Conservation (phyloP, 1,140 invertebrate species). For the Sarcophaga peregrina region DNA sequence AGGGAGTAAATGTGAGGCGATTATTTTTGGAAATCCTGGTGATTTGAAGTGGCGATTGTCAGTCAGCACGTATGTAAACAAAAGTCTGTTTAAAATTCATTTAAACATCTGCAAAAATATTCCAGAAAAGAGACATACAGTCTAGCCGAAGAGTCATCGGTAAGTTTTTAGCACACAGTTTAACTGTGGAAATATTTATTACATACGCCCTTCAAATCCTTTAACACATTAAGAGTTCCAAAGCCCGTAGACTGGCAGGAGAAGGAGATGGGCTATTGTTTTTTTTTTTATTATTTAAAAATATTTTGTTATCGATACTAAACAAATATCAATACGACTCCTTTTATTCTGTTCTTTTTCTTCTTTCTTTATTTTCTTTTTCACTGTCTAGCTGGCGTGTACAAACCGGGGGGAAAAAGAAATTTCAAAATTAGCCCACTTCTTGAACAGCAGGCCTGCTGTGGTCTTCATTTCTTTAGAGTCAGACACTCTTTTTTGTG, state of each 20-base stretch:
- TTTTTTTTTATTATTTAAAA: too few relatives aligned
- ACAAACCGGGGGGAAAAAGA: neutral
- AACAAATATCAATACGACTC: neutral
- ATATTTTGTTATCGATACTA: neutral
- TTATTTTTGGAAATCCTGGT: neutral
- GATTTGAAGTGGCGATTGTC: slow-evolving; percentile 1
- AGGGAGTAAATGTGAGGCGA: neutral
- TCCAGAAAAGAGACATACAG: neutral
- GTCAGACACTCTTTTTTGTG: too few relatives aligned
- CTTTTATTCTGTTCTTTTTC: neutral
- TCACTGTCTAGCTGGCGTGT: too few relatives aligned
- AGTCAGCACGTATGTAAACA: slow-evolving; percentile 7
- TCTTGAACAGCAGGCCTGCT: slow-evolving; percentile 20
- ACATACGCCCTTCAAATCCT: neutral
- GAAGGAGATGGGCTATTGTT: neutral
- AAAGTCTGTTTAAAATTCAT: neutral
- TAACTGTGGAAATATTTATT: neutral
- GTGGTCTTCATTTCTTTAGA: neutral
- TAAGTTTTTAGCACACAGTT: neutral
- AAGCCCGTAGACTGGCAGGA: neutral
- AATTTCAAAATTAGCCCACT: slow-evolving; percentile 2
- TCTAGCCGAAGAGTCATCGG: neutral
- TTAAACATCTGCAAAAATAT: slow-evolving; percentile 22
- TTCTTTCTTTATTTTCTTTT: neutral
- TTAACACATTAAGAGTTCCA: slow-evolving; percentile 19